Percentiles rank a stretch among this genome's conserved stretches.
phyloP scores from a whole-genome alignment of 2,113 vertebrate species.

The Galbula dea region DNA sequence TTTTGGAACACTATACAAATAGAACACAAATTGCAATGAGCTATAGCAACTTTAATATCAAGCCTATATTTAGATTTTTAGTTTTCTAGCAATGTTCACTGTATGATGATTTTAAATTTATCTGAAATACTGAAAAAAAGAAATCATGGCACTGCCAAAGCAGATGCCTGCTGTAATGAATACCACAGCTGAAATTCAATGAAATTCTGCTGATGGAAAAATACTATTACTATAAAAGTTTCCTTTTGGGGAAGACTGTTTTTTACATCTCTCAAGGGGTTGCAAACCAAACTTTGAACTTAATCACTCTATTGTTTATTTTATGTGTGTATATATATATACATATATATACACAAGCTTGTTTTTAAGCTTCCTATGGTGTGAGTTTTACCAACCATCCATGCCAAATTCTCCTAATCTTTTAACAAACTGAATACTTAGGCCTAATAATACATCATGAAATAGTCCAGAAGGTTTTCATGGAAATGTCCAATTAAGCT shows the following conservation, averaged over 20 bases:
- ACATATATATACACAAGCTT: not conserved
- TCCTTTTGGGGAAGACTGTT: not conserved
- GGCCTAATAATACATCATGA: not conserved
- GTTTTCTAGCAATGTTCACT: slow-evolving; percentile 26
- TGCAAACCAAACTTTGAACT: not conserved
- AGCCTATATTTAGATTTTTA: slow-evolving; percentile 51
- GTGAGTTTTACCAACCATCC: not conserved
- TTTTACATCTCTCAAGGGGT: not conserved
- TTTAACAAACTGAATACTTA: not conserved
- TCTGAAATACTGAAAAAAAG: slow-evolving; percentile 43
- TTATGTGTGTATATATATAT: not conserved
- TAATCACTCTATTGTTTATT: not conserved
- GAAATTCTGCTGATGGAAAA: slow-evolving; percentile 17
- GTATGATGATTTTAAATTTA: slow-evolving; percentile 53
- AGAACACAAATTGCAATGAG: slow-evolving; percentile 48
- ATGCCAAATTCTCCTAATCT: not conserved
- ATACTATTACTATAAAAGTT: not conserved
- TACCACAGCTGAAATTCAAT: slow-evolving; percentile 17
- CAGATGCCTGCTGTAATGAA: slow-evolving; percentile 62
- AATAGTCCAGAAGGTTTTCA: not conserved
- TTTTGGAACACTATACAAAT: slow-evolving; percentile 49
- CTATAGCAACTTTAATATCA: slow-evolving; percentile 40
- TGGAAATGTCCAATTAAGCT: not conserved
- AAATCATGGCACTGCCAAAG: slow-evolving; percentile 56
- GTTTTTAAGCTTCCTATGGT: not conserved